Evolutionary conservation across 1,140 invertebrate genomes (phyloP), one percentile per base, ranked within the genome.

Genomic region (Saccostrea echinata): DNA sequence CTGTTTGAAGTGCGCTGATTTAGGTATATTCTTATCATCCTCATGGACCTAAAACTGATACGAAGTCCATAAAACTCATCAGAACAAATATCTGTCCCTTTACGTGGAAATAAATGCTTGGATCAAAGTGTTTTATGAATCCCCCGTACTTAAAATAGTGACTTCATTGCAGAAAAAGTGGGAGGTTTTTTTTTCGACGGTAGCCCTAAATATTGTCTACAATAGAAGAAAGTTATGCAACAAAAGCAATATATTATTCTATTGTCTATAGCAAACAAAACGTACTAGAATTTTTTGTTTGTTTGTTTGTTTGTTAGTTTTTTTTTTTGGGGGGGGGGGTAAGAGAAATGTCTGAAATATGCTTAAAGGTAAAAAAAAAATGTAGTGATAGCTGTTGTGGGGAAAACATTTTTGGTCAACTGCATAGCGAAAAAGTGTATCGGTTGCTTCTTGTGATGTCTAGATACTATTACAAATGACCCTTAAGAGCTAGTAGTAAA

Each of bases 41-140:
- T 76, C 11, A 30, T 76, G 68, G 68, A 30, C 27, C 68, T 76
- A 76, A 76, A 76, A 27, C 68, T 76, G 68, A 76, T 76, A 76
- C 24, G 24, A 76, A 76, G 68, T 76, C 68, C 30, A 76, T 76
- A 76, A 76, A 76, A 76, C 68, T 76, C 68, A 76, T 76, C 68
- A 24, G 24, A 76, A 76, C 68, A 76, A 76, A 76, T 76, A 76
- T 76, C 24, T 76, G 27, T 30, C 27, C 24, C 27, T 24, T 71
- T 30, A 71, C 24, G 24, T 76, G 24, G 68, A 27, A 33, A 76
- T 12, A 30, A 76, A 76, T 76, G 6, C 68, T 30, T 76, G 68
- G 68, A 76, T 76, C 68, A 76, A 76, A 76, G 68, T 76, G 27
- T 30, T 76, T 24, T 33, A 30, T 76, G 68, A 30, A 33, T 76